Conservation (phyloP, 2,888 invertebrate species). For the Hemithea aestivaria region DNA sequence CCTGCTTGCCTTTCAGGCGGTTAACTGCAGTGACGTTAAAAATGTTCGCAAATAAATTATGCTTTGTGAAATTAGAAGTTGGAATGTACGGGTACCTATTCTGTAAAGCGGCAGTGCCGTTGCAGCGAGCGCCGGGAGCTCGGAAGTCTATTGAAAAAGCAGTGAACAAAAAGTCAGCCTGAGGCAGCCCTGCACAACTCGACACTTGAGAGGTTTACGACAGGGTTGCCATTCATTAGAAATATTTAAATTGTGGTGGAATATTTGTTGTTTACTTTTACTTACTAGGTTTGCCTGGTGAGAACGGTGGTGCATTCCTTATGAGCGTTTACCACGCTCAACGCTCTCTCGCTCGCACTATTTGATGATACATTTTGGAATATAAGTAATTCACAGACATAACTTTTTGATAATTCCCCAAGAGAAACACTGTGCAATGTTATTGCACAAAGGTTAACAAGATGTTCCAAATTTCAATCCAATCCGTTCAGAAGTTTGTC, state of each 20-base stretch:
- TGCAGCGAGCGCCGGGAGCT: slow-evolving; percentile 22
- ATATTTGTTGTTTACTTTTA: not conserved
- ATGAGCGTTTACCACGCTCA: too few species aligned
- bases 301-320: too few species aligned
- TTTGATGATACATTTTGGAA: too few species aligned
- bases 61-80: slow-evolving; percentile 17
- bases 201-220: slow-evolving; percentile 7
- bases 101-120: not conserved
- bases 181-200: slow-evolving; percentile 18
- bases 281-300: too few species aligned
- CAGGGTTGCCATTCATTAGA: slow-evolving; percentile 2
- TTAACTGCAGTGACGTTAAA: slow-evolving; percentile 10
- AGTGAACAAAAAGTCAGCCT: slow-evolving; percentile 26
- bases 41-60: slow-evolving; percentile 17
- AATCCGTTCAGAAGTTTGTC: too few species aligned
- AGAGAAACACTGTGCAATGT: too few species aligned
- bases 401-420: too few species aligned
- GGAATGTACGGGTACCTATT: slow-evolving; percentile 4
- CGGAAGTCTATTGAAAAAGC: slow-evolving; percentile 36
- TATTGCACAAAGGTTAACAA: too few species aligned
- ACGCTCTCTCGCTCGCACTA: too few species aligned
- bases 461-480: too few species aligned
- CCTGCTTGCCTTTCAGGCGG: not conserved
- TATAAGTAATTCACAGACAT: too few species aligned
- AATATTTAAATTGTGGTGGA: slow-evolving; percentile 4